Percentiles rank a stretch among this genome's conserved stretches.
phyloP scores from a whole-genome alignment of 2,113 vertebrate species.

The Arizona elegans region DNA sequence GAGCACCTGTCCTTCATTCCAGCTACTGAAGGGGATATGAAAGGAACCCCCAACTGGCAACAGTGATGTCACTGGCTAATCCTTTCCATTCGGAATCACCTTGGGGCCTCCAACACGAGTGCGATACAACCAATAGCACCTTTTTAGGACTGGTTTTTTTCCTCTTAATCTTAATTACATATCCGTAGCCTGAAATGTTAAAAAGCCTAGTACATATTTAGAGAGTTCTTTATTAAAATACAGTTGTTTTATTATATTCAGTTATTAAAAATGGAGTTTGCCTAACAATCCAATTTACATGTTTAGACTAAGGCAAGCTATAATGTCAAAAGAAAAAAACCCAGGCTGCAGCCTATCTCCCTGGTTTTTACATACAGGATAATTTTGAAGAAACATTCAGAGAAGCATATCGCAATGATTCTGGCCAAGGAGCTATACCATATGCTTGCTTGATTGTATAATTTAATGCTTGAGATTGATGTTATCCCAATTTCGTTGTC shows the following conservation, averaged over 20 bases:
- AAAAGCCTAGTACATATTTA: not conserved
- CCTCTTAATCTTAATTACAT: not conserved
- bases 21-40: not conserved
- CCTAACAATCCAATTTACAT: not conserved
- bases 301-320: not conserved
- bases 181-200: not conserved
- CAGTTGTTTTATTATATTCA: not conserved
- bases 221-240: not conserved
- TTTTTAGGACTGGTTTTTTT: not conserved
- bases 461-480: not conserved
- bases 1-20: not conserved
- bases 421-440: not conserved
- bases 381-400: not conserved
- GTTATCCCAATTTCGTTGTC: not conserved
- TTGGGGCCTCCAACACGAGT: not conserved
- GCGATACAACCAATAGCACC: not conserved
- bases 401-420: not conserved
- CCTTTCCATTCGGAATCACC: not conserved
- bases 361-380: not conserved
- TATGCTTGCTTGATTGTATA: not conserved
- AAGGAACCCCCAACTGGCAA: not conserved
- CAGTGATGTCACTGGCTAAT: not conserved
- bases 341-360: not conserved
- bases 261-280: not conserved
- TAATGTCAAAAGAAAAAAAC: not conserved